A percentile compares a stretch with the other conserved stretches of the same genome.
These are phyloP conservation scores for Drosophila antonietae DNA, from an alignment of 2,888 invertebrate species.

Conservation along the genomic window DNA sequence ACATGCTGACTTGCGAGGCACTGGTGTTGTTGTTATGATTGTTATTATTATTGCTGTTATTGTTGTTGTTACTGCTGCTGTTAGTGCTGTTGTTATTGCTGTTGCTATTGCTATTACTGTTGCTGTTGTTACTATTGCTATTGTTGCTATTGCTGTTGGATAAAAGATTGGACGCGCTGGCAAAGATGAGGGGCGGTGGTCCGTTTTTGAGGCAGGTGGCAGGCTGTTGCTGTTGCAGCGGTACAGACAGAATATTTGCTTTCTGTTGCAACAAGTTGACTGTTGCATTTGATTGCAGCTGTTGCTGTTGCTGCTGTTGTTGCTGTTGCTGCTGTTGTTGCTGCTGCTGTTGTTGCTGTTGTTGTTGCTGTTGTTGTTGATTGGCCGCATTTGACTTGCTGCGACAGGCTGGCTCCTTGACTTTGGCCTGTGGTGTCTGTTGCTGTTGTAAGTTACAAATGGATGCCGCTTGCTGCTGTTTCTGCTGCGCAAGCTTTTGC, in stretches of 20 bases:
- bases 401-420: conserved; percentile 45
- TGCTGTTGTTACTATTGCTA: conserved; percentile 35
- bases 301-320: conserved; percentile 47
- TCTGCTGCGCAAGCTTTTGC: conserved; percentile 43
- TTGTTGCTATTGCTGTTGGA: conserved; percentile 53
- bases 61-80: conserved; percentile 34
- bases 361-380: conserved; percentile 14
- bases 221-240: conserved; percentile 43
- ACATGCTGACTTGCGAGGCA: conserved; percentile 23
- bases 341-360: conserved; percentile 36
- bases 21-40: conserved; percentile 3
- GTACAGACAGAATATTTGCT: conserved; percentile 48
- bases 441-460: conserved; percentile 46
- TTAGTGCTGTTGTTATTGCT: conserved; percentile 23
- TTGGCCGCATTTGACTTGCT: conserved; percentile 33
- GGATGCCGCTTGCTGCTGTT: conserved; percentile 57
- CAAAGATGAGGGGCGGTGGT: conserved; percentile 75
- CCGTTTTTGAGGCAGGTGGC: conserved; percentile 59
- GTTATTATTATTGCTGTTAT: conserved; percentile 21
- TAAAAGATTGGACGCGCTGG: conserved; percentile 60
- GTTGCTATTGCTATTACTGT: conserved; percentile 38
- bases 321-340: conserved; percentile 38
- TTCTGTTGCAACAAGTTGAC: conserved; percentile 56
- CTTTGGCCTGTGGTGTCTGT: conserved; percentile 31
- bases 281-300: conserved; percentile 29